Conservation (phyloP, 2,113 vertebrate species). For the human region DNA sequence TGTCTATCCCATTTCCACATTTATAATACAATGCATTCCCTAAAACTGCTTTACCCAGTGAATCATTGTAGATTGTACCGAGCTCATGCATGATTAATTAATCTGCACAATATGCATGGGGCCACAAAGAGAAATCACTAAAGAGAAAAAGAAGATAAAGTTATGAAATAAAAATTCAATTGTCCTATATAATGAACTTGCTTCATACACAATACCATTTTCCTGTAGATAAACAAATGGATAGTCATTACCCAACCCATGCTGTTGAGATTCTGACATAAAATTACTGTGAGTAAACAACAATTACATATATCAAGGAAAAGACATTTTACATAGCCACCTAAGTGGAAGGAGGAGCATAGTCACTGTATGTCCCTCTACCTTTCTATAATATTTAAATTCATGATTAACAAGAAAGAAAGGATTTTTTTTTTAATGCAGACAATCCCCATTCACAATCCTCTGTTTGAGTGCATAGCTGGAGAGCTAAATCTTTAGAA, state of each 20-base stretch:
- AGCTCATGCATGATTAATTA: not conserved
- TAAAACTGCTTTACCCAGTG: not conserved
- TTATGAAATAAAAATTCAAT: not conserved
- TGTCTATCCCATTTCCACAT: not conserved
- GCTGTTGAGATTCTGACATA: not conserved
- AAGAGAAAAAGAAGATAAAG: not conserved
- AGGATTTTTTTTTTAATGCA: not conserved
- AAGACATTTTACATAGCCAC: not conserved
- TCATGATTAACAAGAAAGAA: not conserved
- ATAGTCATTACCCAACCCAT: not conserved
- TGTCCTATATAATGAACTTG: not conserved
- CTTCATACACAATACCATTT: not conserved
- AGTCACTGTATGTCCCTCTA: not conserved
- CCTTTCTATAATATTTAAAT: not conserved
- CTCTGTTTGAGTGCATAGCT: not conserved
- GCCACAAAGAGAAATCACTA: constrained; percentile 20
- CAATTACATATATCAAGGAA: not conserved
- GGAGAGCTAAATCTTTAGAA: constrained; percentile 52
- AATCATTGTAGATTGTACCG: not conserved
- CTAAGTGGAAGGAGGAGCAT: not conserved
- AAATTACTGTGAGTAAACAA: not conserved
- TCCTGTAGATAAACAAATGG: not conserved
- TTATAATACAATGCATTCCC: not conserved
- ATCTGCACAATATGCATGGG: not conserved
- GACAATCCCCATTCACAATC: not conserved